These are phyloP conservation scores for Neosilurus hyrtlii DNA, from an alignment of 2,797 vertebrate genomes.

Conservation along the genomic window DNA sequence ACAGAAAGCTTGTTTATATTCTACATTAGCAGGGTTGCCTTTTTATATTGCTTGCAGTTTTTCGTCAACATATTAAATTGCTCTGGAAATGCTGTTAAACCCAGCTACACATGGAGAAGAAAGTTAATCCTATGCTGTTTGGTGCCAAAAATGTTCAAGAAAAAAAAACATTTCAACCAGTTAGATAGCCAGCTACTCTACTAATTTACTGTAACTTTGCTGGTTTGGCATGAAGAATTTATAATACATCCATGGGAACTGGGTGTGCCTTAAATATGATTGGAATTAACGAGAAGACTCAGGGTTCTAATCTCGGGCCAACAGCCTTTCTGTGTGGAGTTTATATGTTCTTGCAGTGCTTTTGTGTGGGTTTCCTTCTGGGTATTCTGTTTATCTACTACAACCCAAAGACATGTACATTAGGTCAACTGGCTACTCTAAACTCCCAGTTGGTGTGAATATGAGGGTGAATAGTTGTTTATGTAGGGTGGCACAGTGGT, in stretches of 20 bases:
- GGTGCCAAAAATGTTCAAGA: conserved; percentile 10
- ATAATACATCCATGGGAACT: neutral
- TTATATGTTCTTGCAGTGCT: too few species aligned
- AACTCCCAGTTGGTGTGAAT: too few species aligned
- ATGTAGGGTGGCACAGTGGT: too few species aligned
- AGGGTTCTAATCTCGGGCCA: too few species aligned
- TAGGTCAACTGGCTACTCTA: too few species aligned
- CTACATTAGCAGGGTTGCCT: neutral
- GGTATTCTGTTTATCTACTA: too few species aligned
- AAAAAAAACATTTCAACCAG: conserved; percentile 3
- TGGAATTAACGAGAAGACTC: neutral
- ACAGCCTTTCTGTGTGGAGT: too few species aligned
- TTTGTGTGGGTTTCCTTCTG: too few species aligned
- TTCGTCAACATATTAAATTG: conserved; percentile 16
- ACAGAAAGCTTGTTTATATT: neutral
- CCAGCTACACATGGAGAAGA: neutral
- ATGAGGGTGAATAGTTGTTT: too few species aligned
- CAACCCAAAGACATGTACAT: too few species aligned
- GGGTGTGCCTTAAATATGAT: neutral
- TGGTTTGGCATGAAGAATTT: neutral
- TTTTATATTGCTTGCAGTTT: conserved; percentile 5
- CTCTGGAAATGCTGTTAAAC: conserved; percentile 14
- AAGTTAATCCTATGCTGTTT: conserved; percentile 8
- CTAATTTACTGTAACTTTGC: neutral
- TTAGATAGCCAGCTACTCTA: conserved; percentile 1